Conservation (phyloP, 2,888 invertebrate species). For the Taphrorychus bicolor region DNA sequence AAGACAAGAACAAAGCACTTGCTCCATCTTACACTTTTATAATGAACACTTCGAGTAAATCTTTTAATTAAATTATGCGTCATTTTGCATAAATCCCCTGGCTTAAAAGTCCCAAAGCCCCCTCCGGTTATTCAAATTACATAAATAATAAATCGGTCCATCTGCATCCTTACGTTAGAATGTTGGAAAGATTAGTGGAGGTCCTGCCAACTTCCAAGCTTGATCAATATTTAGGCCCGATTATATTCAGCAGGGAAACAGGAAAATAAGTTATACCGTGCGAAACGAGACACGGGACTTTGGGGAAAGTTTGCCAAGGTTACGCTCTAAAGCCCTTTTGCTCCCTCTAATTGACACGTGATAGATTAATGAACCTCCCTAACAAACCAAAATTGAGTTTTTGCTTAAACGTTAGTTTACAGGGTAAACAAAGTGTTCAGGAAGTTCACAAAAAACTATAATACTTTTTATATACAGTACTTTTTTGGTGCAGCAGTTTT, state of each 20-base stretch:
- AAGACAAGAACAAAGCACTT: neutral
- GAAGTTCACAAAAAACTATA: too few species aligned
- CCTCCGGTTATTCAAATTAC: neutral
- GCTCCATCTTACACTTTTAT: neutral
- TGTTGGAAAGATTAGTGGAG: neutral
- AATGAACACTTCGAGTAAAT: neutral
- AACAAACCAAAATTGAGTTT: neutral
- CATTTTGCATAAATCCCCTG: neutral
- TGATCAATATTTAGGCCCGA: conserved; percentile 8
- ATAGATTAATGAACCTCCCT: conserved; percentile 1
- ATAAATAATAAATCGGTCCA: neutral
- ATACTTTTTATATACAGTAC: too few species aligned
- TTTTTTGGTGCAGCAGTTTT: too few species aligned
- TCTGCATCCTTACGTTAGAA: neutral
- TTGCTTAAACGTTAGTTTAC: neutral
- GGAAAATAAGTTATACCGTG: conserved; percentile 4
- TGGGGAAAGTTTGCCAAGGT: neutral
- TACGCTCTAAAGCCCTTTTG: neutral
- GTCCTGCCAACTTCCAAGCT: neutral
- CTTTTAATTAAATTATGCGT: neutral
- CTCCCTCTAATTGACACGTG: conserved; percentile 1
- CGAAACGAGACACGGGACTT: conserved; percentile 3
- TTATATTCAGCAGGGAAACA: neutral
- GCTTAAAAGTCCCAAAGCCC: neutral
- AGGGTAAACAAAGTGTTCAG: too few species aligned